These are phyloP conservation scores for Netelia inedita DNA, from an alignment of 2,888 invertebrate species.

Conservation along the genomic window DNA sequence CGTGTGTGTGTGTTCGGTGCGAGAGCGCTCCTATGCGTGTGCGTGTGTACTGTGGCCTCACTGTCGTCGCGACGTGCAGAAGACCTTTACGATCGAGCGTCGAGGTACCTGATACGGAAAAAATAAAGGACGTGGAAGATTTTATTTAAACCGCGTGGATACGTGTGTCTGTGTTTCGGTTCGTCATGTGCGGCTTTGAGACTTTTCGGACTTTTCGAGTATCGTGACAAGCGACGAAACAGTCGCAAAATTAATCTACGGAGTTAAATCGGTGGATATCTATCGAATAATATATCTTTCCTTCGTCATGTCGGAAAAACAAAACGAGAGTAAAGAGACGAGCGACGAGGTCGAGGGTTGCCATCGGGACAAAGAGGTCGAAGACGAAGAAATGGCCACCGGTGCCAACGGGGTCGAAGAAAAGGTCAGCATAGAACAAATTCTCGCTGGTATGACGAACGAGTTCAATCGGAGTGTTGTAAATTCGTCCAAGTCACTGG, in stretches of 20 bases:
- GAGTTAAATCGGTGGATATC: not conserved
- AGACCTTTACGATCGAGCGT: not conserved
- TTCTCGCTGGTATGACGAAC: slow-evolving; percentile 83
- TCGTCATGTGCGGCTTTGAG: not conserved
- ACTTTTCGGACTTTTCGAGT: not conserved
- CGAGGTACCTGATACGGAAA: not conserved
- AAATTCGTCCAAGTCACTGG: slow-evolving; percentile 71
- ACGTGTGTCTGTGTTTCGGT: not conserved
- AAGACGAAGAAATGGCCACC: slow-evolving; percentile 78
- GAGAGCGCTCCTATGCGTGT: not conserved
- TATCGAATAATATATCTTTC: not conserved
- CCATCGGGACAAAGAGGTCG: slow-evolving; percentile 74
- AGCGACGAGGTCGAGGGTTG: slow-evolving; percentile 76
- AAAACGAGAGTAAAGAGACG: slow-evolving; percentile 71
- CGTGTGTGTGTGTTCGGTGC: not conserved
- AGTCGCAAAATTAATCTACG: not conserved
- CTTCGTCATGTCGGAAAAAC: slow-evolving; percentile 39
- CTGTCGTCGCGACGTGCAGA: not conserved
- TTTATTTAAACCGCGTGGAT: not conserved
- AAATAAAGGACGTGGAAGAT: slow-evolving; percentile 10
- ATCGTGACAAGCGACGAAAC: not conserved
- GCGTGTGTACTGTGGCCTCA: not conserved
- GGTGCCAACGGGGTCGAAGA: slow-evolving; percentile 74
- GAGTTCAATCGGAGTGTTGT: slow-evolving; percentile 81
- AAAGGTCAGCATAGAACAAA: slow-evolving; percentile 83